Conservation (phyloP, 2,888 invertebrate genomes). For the Diplolepis rosae region DNA sequence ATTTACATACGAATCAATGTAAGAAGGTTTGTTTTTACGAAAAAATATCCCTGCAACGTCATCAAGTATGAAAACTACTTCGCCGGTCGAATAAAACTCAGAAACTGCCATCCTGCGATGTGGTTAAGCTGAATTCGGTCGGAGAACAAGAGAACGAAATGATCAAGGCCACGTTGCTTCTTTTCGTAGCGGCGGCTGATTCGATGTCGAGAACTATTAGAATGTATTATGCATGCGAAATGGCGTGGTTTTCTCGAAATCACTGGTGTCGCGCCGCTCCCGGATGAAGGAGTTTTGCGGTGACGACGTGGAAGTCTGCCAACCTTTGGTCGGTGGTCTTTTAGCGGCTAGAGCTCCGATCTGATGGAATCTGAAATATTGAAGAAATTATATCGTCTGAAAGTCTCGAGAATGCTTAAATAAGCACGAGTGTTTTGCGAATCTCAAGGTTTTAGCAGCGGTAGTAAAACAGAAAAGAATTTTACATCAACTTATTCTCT, state of each 20-base stretch:
- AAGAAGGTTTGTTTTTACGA: background rate
- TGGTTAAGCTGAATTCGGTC: conserved; percentile 46
- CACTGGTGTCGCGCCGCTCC: conserved; percentile 66
- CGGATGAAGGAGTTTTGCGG: conserved; percentile 72
- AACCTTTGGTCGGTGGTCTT: conserved; percentile 69
- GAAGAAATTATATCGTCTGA: conserved; percentile 65
- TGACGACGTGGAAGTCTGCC: conserved; percentile 72
- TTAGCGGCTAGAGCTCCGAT: conserved; percentile 61
- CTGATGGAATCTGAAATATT: conserved; percentile 63
- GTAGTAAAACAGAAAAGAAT: too few relatives aligned
- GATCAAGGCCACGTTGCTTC: conserved; percentile 61
- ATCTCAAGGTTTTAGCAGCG: too few relatives aligned
- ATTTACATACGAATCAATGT: background rate
- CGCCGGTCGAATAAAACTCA: conserved; percentile 47
- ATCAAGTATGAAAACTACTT: conserved; percentile 38
- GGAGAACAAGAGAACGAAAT: conserved; percentile 59
- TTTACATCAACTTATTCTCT: too few relatives aligned
- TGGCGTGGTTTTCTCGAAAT: conserved; percentile 69
- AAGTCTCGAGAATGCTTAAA: conserved; percentile 59
- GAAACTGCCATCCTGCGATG: conserved; percentile 43
- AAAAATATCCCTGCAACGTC: conserved; percentile 32
- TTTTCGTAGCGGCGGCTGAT: conserved; percentile 61
- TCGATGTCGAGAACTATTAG: conserved; percentile 64
- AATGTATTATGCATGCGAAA: conserved; percentile 73
- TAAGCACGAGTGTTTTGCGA: conserved; percentile 53